Evolutionary conservation across 1,140 invertebrate genomes (phyloP).

Genomic region (Calephelis nemesis): DNA sequence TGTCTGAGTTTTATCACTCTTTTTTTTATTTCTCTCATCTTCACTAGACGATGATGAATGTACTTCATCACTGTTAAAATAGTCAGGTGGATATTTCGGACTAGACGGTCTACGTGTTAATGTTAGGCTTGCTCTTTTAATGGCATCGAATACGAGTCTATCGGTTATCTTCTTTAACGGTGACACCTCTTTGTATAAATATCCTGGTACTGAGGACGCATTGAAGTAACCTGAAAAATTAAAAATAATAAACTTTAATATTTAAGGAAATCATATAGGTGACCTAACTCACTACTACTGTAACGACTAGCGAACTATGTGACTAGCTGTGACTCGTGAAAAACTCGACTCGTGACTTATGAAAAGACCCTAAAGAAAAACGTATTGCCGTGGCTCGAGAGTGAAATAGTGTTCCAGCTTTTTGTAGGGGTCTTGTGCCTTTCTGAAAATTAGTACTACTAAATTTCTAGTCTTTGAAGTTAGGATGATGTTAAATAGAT

Average conservation of each 20-base stretch:
- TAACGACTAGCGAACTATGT: too few species aligned
- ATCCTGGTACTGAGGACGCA: slow-evolving; percentile 38
- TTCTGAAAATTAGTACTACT: too few species aligned
- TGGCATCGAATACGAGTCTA: slow-evolving; percentile 60
- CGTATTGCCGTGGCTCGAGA: too few species aligned
- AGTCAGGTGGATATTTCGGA: slow-evolving; percentile 62
- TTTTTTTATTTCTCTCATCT: slow-evolving; percentile 44
- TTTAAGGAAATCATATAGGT: too few species aligned
- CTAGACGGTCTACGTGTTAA: slow-evolving; percentile 54
- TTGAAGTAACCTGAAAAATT: slow-evolving; percentile 47
- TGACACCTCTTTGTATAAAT: slow-evolving; percentile 32
- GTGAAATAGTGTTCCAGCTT: too few species aligned
- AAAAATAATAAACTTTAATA: not conserved
- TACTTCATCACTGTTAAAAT: slow-evolving; percentile 52
- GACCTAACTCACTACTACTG: too few species aligned
- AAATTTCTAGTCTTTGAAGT: too few species aligned
- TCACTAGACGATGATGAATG: slow-evolving; percentile 59
- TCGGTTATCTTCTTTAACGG: slow-evolving; percentile 52
- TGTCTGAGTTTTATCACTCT: slow-evolving; percentile 30
- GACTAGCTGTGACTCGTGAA: too few species aligned
- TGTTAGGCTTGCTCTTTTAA: slow-evolving; percentile 59
- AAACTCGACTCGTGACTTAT: too few species aligned
- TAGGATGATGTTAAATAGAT: too few species aligned
- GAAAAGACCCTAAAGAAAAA: too few species aligned
- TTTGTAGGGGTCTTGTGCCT: too few species aligned